Base-by-base conservation (phyloP, 2,888 invertebrate species). In the Lingula anatina region DNA sequence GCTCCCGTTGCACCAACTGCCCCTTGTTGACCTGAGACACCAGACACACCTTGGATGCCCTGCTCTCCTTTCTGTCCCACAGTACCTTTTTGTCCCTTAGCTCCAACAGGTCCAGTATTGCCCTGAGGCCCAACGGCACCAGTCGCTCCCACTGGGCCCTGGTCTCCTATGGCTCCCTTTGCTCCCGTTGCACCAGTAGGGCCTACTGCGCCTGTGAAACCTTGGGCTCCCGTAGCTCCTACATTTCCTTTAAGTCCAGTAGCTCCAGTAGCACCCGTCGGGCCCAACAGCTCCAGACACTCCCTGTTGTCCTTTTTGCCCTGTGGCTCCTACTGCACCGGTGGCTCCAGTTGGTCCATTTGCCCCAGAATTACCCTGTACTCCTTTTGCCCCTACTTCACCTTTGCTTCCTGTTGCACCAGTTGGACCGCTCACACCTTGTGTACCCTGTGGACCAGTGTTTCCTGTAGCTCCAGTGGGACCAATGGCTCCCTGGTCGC, bases 91-190 rank as follows among this genome's bases (percentile, higher is more conserved):
- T 37, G 9, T 20, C 50, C 43, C 42, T 21, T 26, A 35, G 43
- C n/a, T 41, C 50, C 41, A 20, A 31, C 38, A 15, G 36, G 24
- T 9, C 54, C 54, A 21, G 23, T 46, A 12, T 41, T 18, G 26
- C 57, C 57, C 18, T 50, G 48, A 18, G 40, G 28, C 15, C 57
- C 57, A 36, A 38, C 47, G 3, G 37, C 41, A 3, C 54, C 54
- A 25, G 25, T 46, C 25, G 39, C 38, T 23, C 55, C 54, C 5
- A 41, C 24, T 9, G 18, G 35, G 38, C 51, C 51, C 15, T 15
- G 15, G 3, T 9, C 23, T 5, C 51, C 51, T n/a, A 27, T 21
- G 15, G 44, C 48, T 1, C 52, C 52, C 7, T 15, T 43, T 2
- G 43, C n/a, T 26, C 52, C 50, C 5, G 39, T 28, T 25, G 46